phyloP scores from a whole-genome alignment of 2,888 invertebrate genomes.

The Idaea biselata region DNA sequence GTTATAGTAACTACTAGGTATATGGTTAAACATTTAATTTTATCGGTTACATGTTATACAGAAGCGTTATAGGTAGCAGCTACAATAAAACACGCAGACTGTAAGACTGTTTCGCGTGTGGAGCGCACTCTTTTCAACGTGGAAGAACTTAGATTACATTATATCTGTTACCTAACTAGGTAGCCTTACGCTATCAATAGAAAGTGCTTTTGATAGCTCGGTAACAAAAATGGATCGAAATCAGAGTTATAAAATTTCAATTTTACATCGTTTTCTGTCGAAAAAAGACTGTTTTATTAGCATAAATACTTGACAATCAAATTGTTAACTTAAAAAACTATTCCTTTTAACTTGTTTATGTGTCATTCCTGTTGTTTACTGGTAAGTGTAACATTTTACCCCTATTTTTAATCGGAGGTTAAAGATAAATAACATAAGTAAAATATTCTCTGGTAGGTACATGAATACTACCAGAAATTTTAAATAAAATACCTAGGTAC shows the following conservation, averaged over 20 bases:
- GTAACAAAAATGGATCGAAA: slow-evolving; percentile 9
- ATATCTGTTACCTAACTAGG: neutral
- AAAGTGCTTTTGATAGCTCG: too few relatives aligned
- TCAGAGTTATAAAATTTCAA: neutral
- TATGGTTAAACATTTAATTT: neutral
- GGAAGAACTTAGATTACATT: slow-evolving; percentile 30
- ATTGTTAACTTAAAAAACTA: too few relatives aligned
- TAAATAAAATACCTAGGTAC: slow-evolving; percentile 9
- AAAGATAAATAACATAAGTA: neutral
- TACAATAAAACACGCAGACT: neutral
- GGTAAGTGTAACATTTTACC: too few relatives aligned
- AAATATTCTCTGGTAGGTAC: too few relatives aligned
- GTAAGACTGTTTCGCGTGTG: slow-evolving; percentile 37
- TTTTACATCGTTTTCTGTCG: too few relatives aligned
- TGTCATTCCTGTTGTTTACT: too few relatives aligned
- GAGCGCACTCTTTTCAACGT: slow-evolving; percentile 33
- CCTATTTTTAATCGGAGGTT: neutral
- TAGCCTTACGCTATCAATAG: too few relatives aligned
- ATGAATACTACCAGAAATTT: too few relatives aligned
- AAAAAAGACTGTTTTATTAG: too few relatives aligned
- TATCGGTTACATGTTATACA: neutral
- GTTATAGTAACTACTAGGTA: neutral
- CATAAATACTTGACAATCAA: too few relatives aligned
- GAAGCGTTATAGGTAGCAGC: neutral
- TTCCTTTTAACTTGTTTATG: too few relatives aligned